phyloP scores from a whole-genome alignment of 2,888 invertebrate species.

The Eulithis prunata region DNA sequence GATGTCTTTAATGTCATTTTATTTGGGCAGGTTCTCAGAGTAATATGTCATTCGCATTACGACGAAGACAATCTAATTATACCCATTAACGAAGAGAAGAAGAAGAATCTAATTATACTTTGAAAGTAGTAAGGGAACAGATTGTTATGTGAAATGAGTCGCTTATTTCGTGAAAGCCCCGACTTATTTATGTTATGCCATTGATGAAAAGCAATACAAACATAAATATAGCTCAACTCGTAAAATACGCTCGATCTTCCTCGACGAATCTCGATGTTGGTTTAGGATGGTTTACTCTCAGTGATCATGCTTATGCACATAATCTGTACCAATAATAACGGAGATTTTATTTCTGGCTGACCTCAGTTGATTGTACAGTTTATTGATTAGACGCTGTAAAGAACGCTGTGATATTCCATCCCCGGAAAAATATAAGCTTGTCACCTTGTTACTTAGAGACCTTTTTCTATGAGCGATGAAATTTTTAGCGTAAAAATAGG shows the following conservation, averaged over 20 bases:
- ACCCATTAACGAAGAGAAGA: too few species aligned
- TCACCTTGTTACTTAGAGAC: too few species aligned
- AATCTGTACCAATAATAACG: conserved; percentile 39
- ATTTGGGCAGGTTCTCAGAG: background rate
- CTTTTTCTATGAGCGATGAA: too few species aligned
- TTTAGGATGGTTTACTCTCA: conserved; percentile 49
- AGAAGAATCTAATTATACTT: background rate
- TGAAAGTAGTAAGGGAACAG: background rate
- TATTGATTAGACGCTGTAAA: conserved; percentile 13
- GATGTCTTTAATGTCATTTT: too few species aligned
- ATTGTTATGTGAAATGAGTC: background rate
- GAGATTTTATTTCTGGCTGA: conserved; percentile 32
- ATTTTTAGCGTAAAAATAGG: too few species aligned
- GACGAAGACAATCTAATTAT: background rate
- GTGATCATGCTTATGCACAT: conserved; percentile 44
- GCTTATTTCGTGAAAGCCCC: background rate
- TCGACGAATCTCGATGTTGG: conserved; percentile 44
- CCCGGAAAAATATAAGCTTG: too few species aligned
- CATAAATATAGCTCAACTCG: conserved; percentile 39
- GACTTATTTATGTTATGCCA: conserved; percentile 24
- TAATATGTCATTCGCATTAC: background rate
- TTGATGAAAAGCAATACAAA: conserved; percentile 35
- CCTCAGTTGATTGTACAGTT: conserved; percentile 25
- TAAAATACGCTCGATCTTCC: conserved; percentile 40
- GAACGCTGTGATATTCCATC: background rate